Conservation (phyloP, 1,140 invertebrate species). For the Babylonia areolata region DNA sequence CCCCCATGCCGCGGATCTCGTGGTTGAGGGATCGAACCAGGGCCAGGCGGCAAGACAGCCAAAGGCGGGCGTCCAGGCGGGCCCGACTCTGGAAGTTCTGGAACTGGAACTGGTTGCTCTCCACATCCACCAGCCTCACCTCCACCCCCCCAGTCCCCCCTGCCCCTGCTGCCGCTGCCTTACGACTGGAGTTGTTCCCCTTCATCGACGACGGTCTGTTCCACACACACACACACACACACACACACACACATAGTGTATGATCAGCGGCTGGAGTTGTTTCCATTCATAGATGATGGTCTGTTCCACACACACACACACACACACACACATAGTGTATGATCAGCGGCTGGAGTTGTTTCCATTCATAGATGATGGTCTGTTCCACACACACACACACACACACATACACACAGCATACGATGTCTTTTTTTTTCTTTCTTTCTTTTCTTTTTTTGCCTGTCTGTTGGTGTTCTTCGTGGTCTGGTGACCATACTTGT, state of each 20-base stretch:
- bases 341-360: slow-evolving; percentile 17
- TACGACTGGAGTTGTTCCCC: slow-evolving; percentile 36
- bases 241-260: too few relatives aligned
- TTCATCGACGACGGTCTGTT: slow-evolving; percentile 69
- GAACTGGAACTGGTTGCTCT: slow-evolving; percentile 68
- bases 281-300: slow-evolving; percentile 66
- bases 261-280: slow-evolving; percentile 15
- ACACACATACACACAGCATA: neutral
- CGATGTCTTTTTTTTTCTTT: too few relatives aligned
- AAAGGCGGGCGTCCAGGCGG: slow-evolving; percentile 70
- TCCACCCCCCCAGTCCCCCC: too few relatives aligned
- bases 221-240: too few relatives aligned
- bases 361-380: slow-evolving; percentile 68
- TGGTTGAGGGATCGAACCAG: slow-evolving; percentile 66
- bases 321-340: too few relatives aligned
- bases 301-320: too few relatives aligned
- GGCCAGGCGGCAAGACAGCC: slow-evolving; percentile 69
- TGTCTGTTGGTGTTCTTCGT: too few relatives aligned
- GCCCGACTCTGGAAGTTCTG: slow-evolving; percentile 73
- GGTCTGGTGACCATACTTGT: too few relatives aligned
- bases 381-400: too few relatives aligned
- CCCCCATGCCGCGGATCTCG: slow-evolving; percentile 72
- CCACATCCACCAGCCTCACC: slow-evolving; percentile 59
- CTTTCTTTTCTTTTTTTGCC: too few relatives aligned
- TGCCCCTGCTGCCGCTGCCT: slow-evolving; percentile 34